phyloP scores from a whole-genome alignment of 2,888 invertebrate species.

The Dorcus hopei region DNA sequence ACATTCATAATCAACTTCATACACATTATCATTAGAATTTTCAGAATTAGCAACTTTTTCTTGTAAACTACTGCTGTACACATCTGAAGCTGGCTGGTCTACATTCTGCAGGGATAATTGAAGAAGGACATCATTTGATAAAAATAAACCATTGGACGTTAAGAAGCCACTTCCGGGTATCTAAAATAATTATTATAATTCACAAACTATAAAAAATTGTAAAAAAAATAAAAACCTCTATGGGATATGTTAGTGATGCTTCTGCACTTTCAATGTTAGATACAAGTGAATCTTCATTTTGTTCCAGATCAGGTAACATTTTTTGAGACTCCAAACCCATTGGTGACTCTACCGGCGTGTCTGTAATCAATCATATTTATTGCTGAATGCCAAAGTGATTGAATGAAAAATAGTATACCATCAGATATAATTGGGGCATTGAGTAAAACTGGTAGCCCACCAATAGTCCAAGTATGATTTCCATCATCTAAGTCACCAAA shows the following conservation, averaged over 20 bases:
- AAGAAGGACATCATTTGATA: conserved; percentile 32
- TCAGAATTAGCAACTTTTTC: not conserved
- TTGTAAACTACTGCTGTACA: not conserved
- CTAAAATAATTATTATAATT: conserved; percentile 16
- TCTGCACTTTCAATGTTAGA: conserved; percentile 15
- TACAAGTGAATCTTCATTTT: conserved; percentile 9
- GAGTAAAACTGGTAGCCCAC: conserved; percentile 39
- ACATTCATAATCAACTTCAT: conserved; percentile 8
- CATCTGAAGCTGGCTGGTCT: not conserved
- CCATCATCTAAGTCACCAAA: conserved; percentile 40
- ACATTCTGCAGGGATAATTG: conserved; percentile 28
- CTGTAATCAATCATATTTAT: conserved; percentile 12
- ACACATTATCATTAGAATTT: conserved; percentile 7
- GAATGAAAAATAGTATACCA: conserved; percentile 20
- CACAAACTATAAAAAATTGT: not conserved
- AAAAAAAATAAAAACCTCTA: conserved; percentile 18
- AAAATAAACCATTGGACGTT: conserved; percentile 32
- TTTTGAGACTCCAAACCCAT: conserved; percentile 13
- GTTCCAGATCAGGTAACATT: conserved; percentile 9
- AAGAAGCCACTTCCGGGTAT: conserved; percentile 31
- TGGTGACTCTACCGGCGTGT: conserved; percentile 15
- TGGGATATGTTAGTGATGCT: conserved; percentile 20
- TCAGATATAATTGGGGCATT: conserved; percentile 34
- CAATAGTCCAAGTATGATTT: conserved; percentile 38
- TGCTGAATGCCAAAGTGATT: not conserved